phyloP scores from a whole-genome alignment of 2,113 vertebrate species.

The Myxocyprinus asiaticus region DNA sequence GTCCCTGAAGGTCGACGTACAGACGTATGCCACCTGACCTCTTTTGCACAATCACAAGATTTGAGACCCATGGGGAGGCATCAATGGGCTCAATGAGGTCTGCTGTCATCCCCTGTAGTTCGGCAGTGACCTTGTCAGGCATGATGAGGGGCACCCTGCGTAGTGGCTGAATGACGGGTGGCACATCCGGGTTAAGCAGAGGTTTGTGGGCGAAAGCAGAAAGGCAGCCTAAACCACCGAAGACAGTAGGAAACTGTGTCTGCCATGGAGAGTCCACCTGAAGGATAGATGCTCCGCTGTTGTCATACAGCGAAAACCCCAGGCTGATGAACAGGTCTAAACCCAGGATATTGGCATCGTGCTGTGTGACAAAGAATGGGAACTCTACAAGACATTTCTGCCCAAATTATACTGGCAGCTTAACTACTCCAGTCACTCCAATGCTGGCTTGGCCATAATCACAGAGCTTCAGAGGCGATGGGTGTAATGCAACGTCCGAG shows the following conservation, averaged over 20 bases:
- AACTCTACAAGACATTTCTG: neutral
- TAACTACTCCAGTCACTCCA: neutral
- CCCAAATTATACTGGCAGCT: neutral
- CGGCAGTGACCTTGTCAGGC: neutral
- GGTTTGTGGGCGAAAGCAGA: constrained; percentile 26
- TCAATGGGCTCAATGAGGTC: constrained; percentile 19
- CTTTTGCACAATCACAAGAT: constrained; percentile 3
- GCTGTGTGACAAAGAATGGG: neutral
- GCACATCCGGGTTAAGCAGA: neutral
- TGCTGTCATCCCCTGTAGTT: constrained; percentile 10
- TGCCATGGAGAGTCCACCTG: constrained; percentile 9
- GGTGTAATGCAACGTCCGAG: neutral
- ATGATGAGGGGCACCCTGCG: constrained; percentile 3
- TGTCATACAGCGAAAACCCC: neutral
- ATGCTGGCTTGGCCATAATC: neutral
- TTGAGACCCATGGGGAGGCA: constrained; percentile 24
- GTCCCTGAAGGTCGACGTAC: neutral
- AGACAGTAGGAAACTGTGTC: constrained; percentile 6
- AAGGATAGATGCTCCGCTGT: neutral
- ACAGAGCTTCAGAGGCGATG: neutral
- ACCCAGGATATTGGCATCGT: neutral
- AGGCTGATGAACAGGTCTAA: neutral
- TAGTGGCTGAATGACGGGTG: constrained; percentile 30
- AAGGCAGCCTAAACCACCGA: constrained; percentile 22
- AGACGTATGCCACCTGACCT: constrained; percentile 2